Evolutionary conservation across 2,797 vertebrate species (phyloP).

Genomic region (Clamator glandarius): DNA sequence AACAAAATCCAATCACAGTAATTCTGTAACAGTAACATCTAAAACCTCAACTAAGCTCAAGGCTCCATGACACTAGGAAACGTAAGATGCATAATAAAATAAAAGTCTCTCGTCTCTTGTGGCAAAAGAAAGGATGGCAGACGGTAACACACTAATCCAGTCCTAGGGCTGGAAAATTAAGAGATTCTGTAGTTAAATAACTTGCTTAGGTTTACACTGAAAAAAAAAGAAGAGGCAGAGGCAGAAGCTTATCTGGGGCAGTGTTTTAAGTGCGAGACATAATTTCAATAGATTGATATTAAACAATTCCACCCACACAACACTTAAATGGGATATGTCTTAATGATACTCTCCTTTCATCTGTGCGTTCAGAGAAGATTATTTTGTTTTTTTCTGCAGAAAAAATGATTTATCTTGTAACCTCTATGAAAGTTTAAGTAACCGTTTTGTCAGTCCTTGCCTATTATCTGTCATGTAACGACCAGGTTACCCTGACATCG

Average conservation of each 20-base stretch:
- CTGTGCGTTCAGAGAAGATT: neutral
- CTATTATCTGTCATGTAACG: neutral
- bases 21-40: neutral
- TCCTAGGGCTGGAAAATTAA: neutral
- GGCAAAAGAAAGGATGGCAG: neutral
- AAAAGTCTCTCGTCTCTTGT: neutral
- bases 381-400: neutral
- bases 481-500: neutral
- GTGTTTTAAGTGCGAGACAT: neutral
- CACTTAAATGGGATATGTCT: neutral
- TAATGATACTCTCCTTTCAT: neutral
- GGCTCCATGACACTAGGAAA: rapidly evolving
- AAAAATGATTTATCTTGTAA: neutral
- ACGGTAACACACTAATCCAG: neutral
- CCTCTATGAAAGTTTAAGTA: neutral
- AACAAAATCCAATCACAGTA: neutral
- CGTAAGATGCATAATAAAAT: neutral
- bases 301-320: neutral
- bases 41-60: neutral
- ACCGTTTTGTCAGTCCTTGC: neutral
- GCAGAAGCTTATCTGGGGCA: neutral
- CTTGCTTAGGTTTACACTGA: neutral
- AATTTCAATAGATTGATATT: neutral
- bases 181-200: neutral
- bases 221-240: neutral